Base-by-base conservation (phyloP, 2,888 invertebrate species). In the Cremastinae sp. region DNA sequence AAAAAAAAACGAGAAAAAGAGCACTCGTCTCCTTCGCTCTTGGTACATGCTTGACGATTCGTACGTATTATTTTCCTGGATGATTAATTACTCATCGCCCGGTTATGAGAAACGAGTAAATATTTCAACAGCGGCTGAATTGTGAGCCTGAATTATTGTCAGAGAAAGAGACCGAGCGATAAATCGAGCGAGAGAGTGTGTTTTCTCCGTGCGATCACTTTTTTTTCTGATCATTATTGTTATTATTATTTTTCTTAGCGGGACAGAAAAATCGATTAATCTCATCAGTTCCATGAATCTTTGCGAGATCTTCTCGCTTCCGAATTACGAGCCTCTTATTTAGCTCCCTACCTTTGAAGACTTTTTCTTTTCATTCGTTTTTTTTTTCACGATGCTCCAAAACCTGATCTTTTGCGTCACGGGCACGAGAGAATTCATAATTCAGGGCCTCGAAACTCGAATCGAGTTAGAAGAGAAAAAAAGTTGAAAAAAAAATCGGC, bases 271-370 rank as follows among this genome's bases (percentile, higher is more conserved):
- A 20, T 39, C 16, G 12, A 58, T 61, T 61, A 61, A 61, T 61
- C 41, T 49, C 61, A 43, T 47, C 59, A 45, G 45, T 16, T 41
- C 10, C 28, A 70, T 61, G 39, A 70, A 62, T 71, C 55, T 55
- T 56, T 35, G 28, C 28, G 39, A 59, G 51, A 35, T 20, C 55
- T 12, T 37, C 22, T 41, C 47, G 62, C 47, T 64, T 47, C 71
- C 71, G 62, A 64, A 64, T 64, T 71, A 71, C 71, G 71, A 56
- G 47, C 35, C 65, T 14, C 39, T 9, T 7, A n/a, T 39, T n/a
- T 39, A 3, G 37, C 12, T 47, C 9, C 10, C 16, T 37, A 1
- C 4, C 37, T 4, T 1, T n/a, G 55, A 7, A 9, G 8, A 53
- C 12, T 39, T 56, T 18, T 10, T n/a, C 16, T 8, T 47, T 7